These are phyloP conservation scores for Molossus alvarezi DNA, from an alignment of 2,797 vertebrate species.

Conservation along the genomic window DNA sequence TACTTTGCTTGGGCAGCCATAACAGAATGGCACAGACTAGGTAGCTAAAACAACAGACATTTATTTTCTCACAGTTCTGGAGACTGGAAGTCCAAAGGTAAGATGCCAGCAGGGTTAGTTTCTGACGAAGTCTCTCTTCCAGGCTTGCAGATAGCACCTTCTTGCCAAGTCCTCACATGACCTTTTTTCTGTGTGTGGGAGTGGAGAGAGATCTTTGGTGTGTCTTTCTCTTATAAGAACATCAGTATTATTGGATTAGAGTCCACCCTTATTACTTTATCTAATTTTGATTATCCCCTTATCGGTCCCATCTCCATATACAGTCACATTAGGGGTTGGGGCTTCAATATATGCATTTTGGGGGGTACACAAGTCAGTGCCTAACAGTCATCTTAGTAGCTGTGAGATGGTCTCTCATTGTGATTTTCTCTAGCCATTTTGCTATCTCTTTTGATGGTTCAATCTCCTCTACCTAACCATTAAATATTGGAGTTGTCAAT, in stretches of 20 bases:
- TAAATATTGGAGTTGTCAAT: not conserved
- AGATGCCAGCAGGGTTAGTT: not conserved
- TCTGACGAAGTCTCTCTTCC: not conserved
- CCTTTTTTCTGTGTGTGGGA: not conserved
- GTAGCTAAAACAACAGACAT: not conserved
- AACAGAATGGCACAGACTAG: not conserved
- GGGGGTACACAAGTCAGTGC: not conserved
- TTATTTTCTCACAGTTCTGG: not conserved
- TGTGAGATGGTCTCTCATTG: not conserved
- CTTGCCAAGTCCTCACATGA: not conserved
- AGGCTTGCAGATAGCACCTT: not conserved
- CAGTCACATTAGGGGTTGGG: not conserved
- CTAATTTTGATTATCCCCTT: not conserved
- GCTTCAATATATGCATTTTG: not conserved
- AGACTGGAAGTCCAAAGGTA: not conserved
- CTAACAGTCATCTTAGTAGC: not conserved
- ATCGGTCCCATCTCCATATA: not conserved
- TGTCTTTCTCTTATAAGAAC: constrained; percentile 38
- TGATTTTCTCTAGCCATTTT: not conserved
- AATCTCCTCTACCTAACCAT: not conserved
- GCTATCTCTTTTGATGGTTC: not conserved
- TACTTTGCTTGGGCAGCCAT: not conserved
- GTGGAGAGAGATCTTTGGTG: not conserved
- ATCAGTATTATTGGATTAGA: not conserved
- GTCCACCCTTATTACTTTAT: not conserved